These are phyloP conservation scores for Ptychoptera contaminata DNA, from an alignment of 2,888 invertebrate genomes.

Conservation along the genomic window DNA sequence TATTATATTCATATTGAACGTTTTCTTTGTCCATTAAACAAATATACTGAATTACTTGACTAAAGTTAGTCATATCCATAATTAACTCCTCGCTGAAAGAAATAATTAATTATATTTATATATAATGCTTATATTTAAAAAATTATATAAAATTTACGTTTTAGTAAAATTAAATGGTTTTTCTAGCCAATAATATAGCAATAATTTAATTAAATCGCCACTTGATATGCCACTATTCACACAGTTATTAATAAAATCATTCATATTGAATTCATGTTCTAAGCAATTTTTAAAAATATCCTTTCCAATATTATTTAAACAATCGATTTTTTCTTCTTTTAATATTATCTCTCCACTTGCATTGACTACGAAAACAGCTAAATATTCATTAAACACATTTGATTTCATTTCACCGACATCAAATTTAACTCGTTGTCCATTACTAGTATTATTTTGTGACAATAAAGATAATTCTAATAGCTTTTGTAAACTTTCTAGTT, in stretches of 20 bases:
- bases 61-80: conserved; percentile 50
- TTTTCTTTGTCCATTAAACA: conserved; percentile 47
- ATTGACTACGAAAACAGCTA: conserved; percentile 21
- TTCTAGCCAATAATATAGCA: conserved; percentile 57
- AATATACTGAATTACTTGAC: conserved; percentile 45
- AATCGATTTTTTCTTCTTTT: conserved; percentile 22
- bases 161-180: conserved; percentile 34
- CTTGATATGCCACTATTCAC: conserved; percentile 22
- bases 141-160: conserved; percentile 29
- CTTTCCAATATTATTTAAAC: conserved; percentile 20
- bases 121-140: conserved; percentile 12
- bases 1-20: conserved; percentile 46
- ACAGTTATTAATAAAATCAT: conserved; percentile 22
- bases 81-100: conserved; percentile 24
- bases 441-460: conserved; percentile 26
- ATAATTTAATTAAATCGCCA: conserved; percentile 50
- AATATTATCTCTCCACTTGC: conserved; percentile 23
- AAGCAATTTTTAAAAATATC: conserved; percentile 22
- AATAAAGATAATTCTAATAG: conserved; percentile 40
- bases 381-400: conserved; percentile 39
- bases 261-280: conserved; percentile 27
- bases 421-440: conserved; percentile 38
- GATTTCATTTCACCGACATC: conserved; percentile 33
- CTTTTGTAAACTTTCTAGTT: conserved; percentile 46
- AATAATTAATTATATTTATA: background rate